These are phyloP conservation scores for Metellina segmentata DNA, from an alignment of 2,888 invertebrate genomes.

Conservation along the genomic window DNA sequence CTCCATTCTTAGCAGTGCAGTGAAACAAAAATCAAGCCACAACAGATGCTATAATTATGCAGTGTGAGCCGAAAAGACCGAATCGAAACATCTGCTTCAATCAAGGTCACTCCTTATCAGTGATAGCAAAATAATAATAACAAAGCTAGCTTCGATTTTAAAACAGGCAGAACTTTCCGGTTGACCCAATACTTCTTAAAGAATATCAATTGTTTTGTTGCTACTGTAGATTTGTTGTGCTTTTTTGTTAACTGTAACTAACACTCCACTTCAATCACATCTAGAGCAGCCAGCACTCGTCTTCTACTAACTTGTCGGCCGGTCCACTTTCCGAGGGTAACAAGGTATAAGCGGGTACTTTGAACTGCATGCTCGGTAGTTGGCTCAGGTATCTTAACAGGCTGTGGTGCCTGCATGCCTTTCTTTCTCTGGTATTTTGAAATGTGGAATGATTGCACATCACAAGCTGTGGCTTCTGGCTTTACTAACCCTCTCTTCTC, in stretches of 20 bases:
- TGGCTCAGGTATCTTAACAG: constrained; percentile 50
- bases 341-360: constrained; percentile 64
- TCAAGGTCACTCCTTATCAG: no score
- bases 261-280: constrained; percentile 65
- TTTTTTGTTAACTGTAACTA: constrained; percentile 40
- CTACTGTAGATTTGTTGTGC: not conserved
- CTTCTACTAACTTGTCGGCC: constrained; percentile 37
- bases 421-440: constrained; percentile 9
- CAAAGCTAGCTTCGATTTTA: no score
- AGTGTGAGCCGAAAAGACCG: no score
- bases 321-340: constrained; percentile 33
- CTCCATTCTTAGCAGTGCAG: no score
- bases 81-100: no score
- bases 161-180: no score
- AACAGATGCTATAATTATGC: no score
- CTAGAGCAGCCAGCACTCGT: constrained; percentile 44
- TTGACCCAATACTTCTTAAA: no score
- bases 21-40: no score
- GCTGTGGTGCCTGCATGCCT: not conserved
- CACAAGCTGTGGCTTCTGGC: not conserved
- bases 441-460: not conserved
- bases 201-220: not conserved
- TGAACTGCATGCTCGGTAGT: constrained; percentile 55
- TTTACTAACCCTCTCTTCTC: not conserved
- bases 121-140: no score